These are phyloP conservation scores for Lycia hirtaria DNA, from an alignment of 2,888 invertebrate species.

Conservation along the genomic window DNA sequence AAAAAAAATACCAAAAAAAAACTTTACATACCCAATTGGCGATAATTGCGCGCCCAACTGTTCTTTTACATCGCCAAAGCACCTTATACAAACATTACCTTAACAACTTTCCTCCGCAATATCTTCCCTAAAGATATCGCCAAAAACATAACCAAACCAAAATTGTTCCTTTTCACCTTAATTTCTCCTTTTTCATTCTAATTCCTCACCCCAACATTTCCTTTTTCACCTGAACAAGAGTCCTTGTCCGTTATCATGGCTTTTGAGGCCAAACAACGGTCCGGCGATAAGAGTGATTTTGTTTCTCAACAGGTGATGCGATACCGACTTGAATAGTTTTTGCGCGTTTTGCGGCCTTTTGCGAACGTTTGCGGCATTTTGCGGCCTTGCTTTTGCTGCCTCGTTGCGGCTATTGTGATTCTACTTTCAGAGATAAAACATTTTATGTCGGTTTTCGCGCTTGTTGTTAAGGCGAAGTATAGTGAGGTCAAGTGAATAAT, in stretches of 20 bases:
- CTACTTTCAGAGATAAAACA: conserved; percentile 32
- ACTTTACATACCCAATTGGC: no score
- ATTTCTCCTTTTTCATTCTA: conserved; percentile 9
- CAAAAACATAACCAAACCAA: conserved; percentile 5
- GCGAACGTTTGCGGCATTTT: conserved; percentile 47
- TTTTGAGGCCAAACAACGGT: conserved; percentile 29
- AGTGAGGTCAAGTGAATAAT: not conserved
- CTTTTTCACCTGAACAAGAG: conserved; percentile 34
- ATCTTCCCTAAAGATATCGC: not conserved
- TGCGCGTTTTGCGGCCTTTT: conserved; percentile 52
- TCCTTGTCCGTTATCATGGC: conserved; percentile 28
- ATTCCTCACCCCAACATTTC: conserved; percentile 15
- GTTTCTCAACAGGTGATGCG: conserved; percentile 67
- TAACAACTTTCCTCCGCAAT: not conserved
- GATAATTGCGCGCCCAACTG: no score
- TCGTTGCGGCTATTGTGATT: conserved; percentile 43
- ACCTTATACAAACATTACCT: no score
- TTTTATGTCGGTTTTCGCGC: conserved; percentile 23
- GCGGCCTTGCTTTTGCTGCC: conserved; percentile 31
- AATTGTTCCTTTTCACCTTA: conserved; percentile 10
- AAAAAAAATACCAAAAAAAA: no score
- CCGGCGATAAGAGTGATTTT: conserved; percentile 42
- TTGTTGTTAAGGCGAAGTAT: conserved; percentile 37
- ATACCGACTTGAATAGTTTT: conserved; percentile 67
- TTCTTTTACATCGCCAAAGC: no score